These are phyloP conservation scores for Coreius guichenoti DNA, from an alignment of 2,797 vertebrate genomes.

Conservation along the genomic window DNA sequence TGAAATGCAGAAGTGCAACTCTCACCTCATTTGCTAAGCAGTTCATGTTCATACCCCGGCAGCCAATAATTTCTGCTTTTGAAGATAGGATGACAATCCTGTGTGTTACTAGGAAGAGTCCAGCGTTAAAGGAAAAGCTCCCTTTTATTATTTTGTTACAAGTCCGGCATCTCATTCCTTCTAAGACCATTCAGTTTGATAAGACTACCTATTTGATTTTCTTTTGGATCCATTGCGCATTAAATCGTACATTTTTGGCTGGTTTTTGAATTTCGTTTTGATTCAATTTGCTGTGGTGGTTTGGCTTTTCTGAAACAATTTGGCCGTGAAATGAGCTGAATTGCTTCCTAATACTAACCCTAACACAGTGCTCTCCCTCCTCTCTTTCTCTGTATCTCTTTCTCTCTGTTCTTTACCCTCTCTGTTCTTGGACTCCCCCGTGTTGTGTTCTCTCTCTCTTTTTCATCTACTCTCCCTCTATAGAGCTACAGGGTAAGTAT, in stretches of 20 bases:
- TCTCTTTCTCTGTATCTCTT: constrained; percentile 56
- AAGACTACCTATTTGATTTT: background rate
- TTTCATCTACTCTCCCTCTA: constrained; percentile 65
- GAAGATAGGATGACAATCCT: constrained; percentile 57
- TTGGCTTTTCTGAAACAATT: constrained; percentile 69
- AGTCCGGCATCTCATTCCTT: background rate
- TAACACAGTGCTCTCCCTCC: constrained; percentile 73
- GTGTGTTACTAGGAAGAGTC: constrained; percentile 72
- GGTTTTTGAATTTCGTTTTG: constrained; percentile 32
- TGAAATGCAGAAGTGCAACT: background rate
- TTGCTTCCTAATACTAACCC: constrained; percentile 78
- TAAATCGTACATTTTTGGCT: background rate
- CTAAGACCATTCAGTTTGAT: background rate
- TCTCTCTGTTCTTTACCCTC: constrained; percentile 28
- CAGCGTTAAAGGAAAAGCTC: constrained; percentile 33
- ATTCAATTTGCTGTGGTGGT: constrained; percentile 64
- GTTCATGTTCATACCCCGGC: constrained; percentile 52
- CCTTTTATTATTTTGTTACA: constrained; percentile 6
- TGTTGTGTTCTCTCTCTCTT: constrained; percentile 48
- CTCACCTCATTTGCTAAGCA: constrained; percentile 66
- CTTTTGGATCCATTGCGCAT: background rate
- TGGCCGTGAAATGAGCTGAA: constrained; percentile 72
- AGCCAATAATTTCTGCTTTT: constrained; percentile 69
- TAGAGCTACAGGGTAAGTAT: constrained; percentile 84
- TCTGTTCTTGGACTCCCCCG: constrained; percentile 27